Evolutionary conservation across 2,888 invertebrate species (phyloP), one percentile per base, ranked within the genome.

Genomic region (Volucella inflata): DNA sequence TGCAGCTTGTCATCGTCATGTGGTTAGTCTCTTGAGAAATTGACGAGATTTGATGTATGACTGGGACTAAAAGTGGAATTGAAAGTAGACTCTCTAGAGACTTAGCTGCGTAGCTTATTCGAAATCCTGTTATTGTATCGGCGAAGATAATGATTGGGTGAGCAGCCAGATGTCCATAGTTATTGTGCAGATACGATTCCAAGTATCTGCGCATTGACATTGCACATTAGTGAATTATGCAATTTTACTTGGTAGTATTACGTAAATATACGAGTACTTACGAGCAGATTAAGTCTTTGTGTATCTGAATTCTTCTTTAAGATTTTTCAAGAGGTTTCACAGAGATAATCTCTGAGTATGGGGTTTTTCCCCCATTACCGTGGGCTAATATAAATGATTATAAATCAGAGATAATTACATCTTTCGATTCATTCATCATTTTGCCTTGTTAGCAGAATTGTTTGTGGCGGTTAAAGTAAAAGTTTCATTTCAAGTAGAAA

Each of bases 201-300:
- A 65, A 21, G 46, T 68, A 76, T 85, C 77, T 85, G 85, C 85
- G 85, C 85, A 85, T 81, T 85, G 85, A 85, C 85, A 85, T 85
- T 85, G 81, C 57, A 68, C 78, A 64, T 55, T 30, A 38, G 30
- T n/a, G 38, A 46, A 48, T 85, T 81, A 85, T 85, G 80, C 81
- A 85, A 85, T 79, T 8, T 6, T n/a, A 51, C 67, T 75, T 42
- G 55, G 11, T 79, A 30, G 30, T 6, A 6, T 30, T 75, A 70
- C 59, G 68, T 62, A 59, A 75, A 84, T 36, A 17, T 46, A 57
- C 30, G 44, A 17, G 65, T 38, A 68, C 64, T 44, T 77, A 71
- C 30, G 72, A 30, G 30, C 30, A 16, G 11, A 59, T 17, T 16
- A 55, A 36, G 16, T 46, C 53, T 46, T 12, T 40, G 17, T 53